phyloP scores from a whole-genome alignment of 2,113 vertebrate genomes.

The Ciconia maguari region DNA sequence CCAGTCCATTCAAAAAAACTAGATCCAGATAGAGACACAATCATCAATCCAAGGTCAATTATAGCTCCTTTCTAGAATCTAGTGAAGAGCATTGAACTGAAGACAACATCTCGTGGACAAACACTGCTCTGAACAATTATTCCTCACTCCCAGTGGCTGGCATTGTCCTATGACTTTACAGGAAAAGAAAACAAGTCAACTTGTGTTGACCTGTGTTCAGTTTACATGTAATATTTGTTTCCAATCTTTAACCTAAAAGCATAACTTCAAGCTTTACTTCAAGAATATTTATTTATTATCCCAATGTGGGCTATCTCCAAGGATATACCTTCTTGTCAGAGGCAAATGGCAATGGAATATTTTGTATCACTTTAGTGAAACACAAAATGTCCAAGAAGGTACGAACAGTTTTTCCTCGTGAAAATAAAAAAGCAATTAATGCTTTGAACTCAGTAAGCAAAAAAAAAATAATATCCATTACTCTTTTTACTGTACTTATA shows the following conservation, averaged over 20 bases:
- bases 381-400: background rate
- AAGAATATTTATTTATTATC: background rate
- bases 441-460: slow-evolving; percentile 30
- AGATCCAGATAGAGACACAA: background rate
- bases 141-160: background rate
- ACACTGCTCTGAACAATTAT: background rate
- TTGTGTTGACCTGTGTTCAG: background rate
- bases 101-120: background rate
- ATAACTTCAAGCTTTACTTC: background rate
- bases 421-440: slow-evolving; percentile 22
- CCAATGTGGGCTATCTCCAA: background rate
- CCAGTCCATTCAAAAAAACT: background rate
- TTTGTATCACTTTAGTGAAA: background rate
- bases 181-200: background rate
- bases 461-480: slow-evolving; percentile 2
- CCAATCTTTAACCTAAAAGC: background rate
- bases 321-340: background rate
- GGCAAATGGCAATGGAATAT: background rate
- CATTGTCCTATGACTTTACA: background rate
- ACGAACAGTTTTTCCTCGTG: background rate
- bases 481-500: slow-evolving; percentile 13
- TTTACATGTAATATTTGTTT: background rate
- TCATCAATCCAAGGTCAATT: background rate
- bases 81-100: background rate
- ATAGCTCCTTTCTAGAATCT: background rate